phyloP scores from a whole-genome alignment of 1,140 invertebrate species.

The Drosophila bifasciata region DNA sequence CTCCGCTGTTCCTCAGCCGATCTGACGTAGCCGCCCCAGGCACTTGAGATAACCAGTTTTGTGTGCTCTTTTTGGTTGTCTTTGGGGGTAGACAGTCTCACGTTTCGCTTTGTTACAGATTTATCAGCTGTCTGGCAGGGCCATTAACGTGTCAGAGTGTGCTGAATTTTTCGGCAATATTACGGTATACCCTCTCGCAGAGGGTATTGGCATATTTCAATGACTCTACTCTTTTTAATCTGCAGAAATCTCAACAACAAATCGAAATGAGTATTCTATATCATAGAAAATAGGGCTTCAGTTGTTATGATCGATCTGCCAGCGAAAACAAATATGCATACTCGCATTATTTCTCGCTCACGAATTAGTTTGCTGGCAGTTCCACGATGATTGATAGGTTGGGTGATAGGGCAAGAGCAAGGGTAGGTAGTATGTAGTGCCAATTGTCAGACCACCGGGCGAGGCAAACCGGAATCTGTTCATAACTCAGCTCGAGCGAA shows the following conservation, averaged over 20 bases:
- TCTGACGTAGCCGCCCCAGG: constrained; percentile 3
- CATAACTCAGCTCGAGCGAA: constrained; percentile 31
- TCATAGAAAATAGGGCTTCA: no score
- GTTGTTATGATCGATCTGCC: no score
- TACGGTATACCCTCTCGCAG: no score
- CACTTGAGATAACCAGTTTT: constrained; percentile 29
- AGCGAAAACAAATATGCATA: no score
- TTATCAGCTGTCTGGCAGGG: constrained; percentile 37
- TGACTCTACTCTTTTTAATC: no score
- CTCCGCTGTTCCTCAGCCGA: not conserved
- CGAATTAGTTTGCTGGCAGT: no score
- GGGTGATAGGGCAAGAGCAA: constrained; percentile 16
- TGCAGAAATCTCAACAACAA: no score
- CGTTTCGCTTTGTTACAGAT: constrained; percentile 29
- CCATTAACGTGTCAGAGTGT: constrained; percentile 11
- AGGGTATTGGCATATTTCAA: no score
- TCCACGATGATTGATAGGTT: constrained; percentile 23
- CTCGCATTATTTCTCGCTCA: no score
- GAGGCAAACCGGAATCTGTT: constrained; percentile 13
- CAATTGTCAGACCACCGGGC: constrained; percentile 6
- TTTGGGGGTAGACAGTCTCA: constrained; percentile 26
- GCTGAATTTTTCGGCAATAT: not conserved
- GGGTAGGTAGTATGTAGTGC: not conserved
- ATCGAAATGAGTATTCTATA: no score
- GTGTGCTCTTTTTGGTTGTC: not conserved